Base-by-base conservation (phyloP, 2,113 vertebrate species). In the Agelaius tricolor region DNA sequence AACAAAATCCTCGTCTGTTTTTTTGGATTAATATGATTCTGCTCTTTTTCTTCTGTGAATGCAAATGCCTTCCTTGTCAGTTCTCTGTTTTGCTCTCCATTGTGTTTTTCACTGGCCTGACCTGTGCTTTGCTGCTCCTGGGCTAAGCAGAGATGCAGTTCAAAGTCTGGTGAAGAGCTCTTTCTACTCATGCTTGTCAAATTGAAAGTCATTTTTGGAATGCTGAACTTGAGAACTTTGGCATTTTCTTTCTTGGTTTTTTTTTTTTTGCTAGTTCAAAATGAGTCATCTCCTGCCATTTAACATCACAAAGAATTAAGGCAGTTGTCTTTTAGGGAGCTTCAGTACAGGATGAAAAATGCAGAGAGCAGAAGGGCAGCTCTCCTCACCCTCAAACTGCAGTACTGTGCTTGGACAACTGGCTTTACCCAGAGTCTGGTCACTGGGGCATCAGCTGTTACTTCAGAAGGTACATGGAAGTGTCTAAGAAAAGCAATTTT, bases 191-290 rank as follows among this genome's bases (percentile, higher is more conserved):
- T 31, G 79, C 90, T 68, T 90, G 61, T 93, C 79, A 96, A 95
- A 96, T 30, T 61, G 27, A 65, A 94, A 88, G 71, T 57, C 2
- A 67, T 87, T 90, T 97, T 92, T 90, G 33, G 57, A 96, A 76
- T 41, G 76, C 26, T 97, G 92, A 96, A 96, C 96, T 95, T 81
- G 74, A 41, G 82, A 94, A 94, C 96, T 92, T 88, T 57, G 58
- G 76, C 86, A 89, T 95, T 95, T 93, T 92, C 59, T 92, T 88
- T 81, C 44, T 87, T 82, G 47, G 0, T 1, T 57, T 19, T 54
- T 91, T n/a, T n/a, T n/a, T 91, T 96, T 84, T 59, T 81, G 8
- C 52, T 84, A 6, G 52, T 30, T 92, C 52, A 71, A 57, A 90
- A 63, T 90, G 88, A 92, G 65, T 95, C 87, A 88, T 49, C 85